A percentile compares a stretch with the other conserved stretches of the same genome.
Evolutionary conservation across 1,140 invertebrate species (phyloP).

Genomic region (Colletes gigas): DNA sequence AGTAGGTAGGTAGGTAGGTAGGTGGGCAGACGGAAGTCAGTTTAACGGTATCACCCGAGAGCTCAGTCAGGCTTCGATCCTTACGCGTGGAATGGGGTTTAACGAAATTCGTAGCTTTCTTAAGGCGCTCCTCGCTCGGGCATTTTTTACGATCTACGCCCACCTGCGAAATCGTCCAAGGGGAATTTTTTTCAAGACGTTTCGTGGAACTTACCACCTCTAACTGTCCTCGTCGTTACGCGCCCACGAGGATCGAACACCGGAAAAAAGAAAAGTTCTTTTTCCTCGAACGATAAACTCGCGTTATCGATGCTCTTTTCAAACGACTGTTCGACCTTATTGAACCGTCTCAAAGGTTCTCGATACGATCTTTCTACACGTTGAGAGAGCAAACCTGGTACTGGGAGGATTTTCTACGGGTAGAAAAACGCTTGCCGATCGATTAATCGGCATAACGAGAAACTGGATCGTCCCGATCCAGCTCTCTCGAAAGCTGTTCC

Average conservation of each 20-base stretch:
- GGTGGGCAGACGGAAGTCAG: slow-evolving; percentile 77
- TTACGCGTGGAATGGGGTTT: slow-evolving; percentile 59
- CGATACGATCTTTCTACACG: too few relatives aligned
- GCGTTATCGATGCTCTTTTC: too few relatives aligned
- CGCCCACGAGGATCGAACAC: slow-evolving; percentile 14
- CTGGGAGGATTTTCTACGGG: neutral
- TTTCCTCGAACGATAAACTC: too few relatives aligned
- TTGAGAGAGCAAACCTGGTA: too few relatives aligned
- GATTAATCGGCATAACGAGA: neutral
- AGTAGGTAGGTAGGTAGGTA: slow-evolving; percentile 77
- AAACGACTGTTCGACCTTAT: too few relatives aligned
- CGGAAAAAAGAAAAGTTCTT: neutral
- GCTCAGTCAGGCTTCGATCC: slow-evolving; percentile 55
- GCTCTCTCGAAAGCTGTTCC: neutral
- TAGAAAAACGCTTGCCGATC: neutral
- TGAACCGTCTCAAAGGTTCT: too few relatives aligned
- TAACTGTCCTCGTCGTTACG: neutral
- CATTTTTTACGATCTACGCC: slow-evolving; percentile 26
- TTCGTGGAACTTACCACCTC: neutral
- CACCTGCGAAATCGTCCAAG: slow-evolving; percentile 8
- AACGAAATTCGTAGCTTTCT: slow-evolving; percentile 58
- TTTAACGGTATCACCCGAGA: slow-evolving; percentile 75
- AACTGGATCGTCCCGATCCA: neutral
- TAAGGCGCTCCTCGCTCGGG: neutral
- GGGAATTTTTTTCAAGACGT: slow-evolving; percentile 15